A percentile compares a stretch with the other conserved stretches of the same genome.
phyloP scores from a whole-genome alignment of 2,888 invertebrate species.

The Volucella bombylans region DNA sequence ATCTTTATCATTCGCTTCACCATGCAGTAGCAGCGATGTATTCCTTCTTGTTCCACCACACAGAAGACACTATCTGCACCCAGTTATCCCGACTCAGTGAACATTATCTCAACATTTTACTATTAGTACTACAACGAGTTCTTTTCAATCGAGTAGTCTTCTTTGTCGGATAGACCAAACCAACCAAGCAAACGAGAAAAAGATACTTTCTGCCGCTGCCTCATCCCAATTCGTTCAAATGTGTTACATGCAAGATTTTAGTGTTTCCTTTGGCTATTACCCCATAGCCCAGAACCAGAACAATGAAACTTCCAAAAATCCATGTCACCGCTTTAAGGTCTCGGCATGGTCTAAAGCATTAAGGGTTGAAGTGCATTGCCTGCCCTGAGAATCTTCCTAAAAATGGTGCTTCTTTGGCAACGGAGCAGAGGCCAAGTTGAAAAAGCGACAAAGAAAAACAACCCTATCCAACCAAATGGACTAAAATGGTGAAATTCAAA shows the following conservation, averaged over 20 bases:
- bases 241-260: conserved; percentile 17
- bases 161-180: conserved; percentile 11
- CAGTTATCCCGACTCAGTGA: conserved; percentile 60
- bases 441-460: neutral
- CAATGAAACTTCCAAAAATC: conserved; percentile 50
- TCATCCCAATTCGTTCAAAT: conserved; percentile 26
- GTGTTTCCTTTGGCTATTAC: neutral
- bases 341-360: neutral
- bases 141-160: conserved; percentile 29
- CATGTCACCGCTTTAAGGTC: conserved; percentile 60
- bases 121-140: conserved; percentile 25
- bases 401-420: conserved; percentile 14
- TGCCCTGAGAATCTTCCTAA: conserved; percentile 33
- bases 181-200: conserved; percentile 16
- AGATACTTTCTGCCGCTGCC: conserved; percentile 27
- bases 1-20: conserved; percentile 54
- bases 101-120: conserved; percentile 37
- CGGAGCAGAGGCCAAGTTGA: neutral
- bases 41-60: conserved; percentile 35
- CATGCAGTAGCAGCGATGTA: conserved; percentile 24
- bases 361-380: conserved; percentile 34
- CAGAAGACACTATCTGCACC: conserved; percentile 60
- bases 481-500: conserved; percentile 53
- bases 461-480: conserved; percentile 44
- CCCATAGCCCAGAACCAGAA: conserved; percentile 7